phyloP scores from a whole-genome alignment of 2,113 vertebrate species.

The Saimiri boliviensis region DNA sequence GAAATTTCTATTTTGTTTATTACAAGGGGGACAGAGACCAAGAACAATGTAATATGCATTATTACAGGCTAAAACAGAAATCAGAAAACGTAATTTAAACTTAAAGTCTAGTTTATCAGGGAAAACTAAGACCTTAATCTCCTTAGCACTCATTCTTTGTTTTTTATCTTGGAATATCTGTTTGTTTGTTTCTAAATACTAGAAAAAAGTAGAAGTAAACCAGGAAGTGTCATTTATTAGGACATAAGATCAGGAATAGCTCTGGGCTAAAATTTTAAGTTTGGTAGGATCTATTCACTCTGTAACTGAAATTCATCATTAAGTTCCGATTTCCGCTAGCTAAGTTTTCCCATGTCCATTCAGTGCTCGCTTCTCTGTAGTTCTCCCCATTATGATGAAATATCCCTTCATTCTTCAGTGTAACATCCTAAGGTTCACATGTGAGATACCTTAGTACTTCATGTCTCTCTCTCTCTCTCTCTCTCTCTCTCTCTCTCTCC shows the following conservation, averaged over 20 bases:
- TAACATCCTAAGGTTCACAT: not conserved
- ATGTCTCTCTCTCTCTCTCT: too few relatives aligned
- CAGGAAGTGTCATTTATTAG: not conserved
- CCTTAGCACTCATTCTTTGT: not conserved
- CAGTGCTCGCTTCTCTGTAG: not conserved
- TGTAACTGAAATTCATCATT: not conserved
- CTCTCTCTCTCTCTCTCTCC: too few relatives aligned
- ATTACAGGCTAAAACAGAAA: not conserved
- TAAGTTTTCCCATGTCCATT: not conserved
- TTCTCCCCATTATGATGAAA: not conserved
- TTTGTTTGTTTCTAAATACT: not conserved
- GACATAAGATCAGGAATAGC: not conserved
- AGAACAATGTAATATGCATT: not conserved
- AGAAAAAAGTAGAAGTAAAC: not conserved
- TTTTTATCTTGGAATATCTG: not conserved
- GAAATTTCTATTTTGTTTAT: not conserved
- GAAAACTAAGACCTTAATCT: not conserved
- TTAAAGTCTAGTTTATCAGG: not conserved
- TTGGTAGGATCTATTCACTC: not conserved
- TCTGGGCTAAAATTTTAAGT: not conserved
- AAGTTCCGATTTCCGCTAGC: not conserved
- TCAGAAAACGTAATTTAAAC: not conserved
- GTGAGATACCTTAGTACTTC: not conserved
- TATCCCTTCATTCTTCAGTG: not conserved
- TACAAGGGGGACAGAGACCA: not conserved